phyloP scores from a whole-genome alignment of 2,888 invertebrate species.

The Hirtodrosophila confusa region DNA sequence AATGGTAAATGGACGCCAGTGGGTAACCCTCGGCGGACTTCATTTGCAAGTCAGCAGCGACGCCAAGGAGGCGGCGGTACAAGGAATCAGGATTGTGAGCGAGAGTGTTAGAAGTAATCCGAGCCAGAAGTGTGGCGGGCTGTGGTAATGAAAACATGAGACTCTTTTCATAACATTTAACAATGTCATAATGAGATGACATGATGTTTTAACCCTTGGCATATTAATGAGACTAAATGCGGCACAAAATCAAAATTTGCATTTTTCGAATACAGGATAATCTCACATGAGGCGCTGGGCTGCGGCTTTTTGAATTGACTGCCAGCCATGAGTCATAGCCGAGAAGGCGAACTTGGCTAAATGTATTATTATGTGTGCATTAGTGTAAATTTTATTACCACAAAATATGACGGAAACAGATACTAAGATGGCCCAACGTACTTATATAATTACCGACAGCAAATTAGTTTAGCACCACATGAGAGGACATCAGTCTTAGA shows the following conservation, averaged over 20 bases:
- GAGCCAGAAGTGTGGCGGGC: constrained; percentile 1
- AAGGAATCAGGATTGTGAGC: constrained; percentile 27
- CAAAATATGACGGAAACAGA: constrained; percentile 41
- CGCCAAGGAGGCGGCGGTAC: constrained; percentile 64
- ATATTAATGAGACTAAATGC: constrained; percentile 47
- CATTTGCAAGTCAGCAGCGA: constrained; percentile 67
- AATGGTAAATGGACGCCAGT: constrained; percentile 57
- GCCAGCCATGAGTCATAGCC: constrained; percentile 38
- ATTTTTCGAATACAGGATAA: constrained; percentile 21
- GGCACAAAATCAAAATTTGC: constrained; percentile 45
- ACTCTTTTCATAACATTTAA: constrained; percentile 80
- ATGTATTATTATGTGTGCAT: constrained; percentile 61
- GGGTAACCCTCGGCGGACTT: constrained; percentile 73
- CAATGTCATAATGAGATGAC: constrained; percentile 72
- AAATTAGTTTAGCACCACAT: constrained; percentile 70
- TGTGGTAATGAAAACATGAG: constrained; percentile 43
- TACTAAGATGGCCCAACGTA: constrained; percentile 36
- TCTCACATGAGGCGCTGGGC: constrained; percentile 33
- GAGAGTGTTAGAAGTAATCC: constrained; percentile 15
- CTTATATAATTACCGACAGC: constrained; percentile 63
- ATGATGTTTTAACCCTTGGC: constrained; percentile 54
- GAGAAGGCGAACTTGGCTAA: constrained; percentile 22
- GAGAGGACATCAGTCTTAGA: constrained; percentile 42
- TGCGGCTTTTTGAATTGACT: constrained; percentile 36
- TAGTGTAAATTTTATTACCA: constrained; percentile 70